These are phyloP conservation scores for Podocnemis expansa DNA, from an alignment of 2,113 vertebrate species.

Conservation along the genomic window DNA sequence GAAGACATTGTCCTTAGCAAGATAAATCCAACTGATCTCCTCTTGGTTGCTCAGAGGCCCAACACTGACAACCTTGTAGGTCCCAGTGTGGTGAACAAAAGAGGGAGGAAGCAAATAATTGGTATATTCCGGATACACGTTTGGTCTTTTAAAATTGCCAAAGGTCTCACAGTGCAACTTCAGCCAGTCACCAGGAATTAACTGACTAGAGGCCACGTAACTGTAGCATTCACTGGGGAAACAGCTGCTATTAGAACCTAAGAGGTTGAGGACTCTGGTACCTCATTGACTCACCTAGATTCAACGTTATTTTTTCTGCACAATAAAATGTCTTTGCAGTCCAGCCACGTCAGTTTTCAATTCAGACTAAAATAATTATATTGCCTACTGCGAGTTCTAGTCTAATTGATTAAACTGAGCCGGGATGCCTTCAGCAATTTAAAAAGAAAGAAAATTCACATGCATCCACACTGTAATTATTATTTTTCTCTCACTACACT, in stretches of 20 bases:
- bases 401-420: neutral
- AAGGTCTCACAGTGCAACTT: neutral
- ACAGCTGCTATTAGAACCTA: neutral
- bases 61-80: neutral
- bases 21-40: neutral
- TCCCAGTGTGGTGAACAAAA: neutral
- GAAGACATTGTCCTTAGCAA: neutral
- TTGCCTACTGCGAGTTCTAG: neutral
- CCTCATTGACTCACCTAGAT: fast-evolving
- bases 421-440: neutral
- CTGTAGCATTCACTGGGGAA: fast-evolving
- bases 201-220: fast-evolving
- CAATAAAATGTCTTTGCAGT: neutral
- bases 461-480: neutral
- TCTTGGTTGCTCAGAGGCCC: neutral
- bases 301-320: fast-evolving
- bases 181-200: neutral
- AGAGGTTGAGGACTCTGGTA: fast-evolving
- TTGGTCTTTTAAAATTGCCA: neutral
- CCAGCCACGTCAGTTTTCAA: neutral
- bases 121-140: neutral
- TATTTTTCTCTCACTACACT: fast-evolving
- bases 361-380: neutral
- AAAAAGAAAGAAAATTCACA: fast-evolving
- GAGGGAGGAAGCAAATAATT: neutral